Base-by-base conservation (phyloP, 2,113 vertebrate genomes). In the Embiotoca jacksoni region DNA sequence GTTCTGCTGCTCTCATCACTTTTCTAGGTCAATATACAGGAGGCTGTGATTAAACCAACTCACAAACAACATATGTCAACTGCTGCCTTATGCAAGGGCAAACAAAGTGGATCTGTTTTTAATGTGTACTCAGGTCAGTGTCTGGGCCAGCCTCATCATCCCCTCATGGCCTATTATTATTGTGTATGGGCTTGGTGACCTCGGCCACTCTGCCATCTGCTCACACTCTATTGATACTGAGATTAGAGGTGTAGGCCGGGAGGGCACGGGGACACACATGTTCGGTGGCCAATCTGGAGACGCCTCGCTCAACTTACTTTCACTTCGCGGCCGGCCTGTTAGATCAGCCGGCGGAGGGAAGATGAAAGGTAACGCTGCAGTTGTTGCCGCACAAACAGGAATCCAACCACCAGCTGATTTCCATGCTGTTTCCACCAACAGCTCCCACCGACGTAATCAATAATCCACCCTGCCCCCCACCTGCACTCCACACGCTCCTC, bases 11-110 rank as follows among this genome's bases (percentile, higher is more conserved):
- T 59, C 61, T 72, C 75, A 74, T 82, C 85, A 82, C 82, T 82
- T 90, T 92, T 90, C 81, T 83, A 84, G 91, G 91, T 91, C 91
- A 84, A 11, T 1, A 32, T 77, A 15, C 70, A 77, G 60, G 50
- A 61, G 57, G 31, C 37, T 61, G 73, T 36, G 57, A 74, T 89
- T 63, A 77, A 84, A 78, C 46, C 60, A 14, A 30, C 69, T 81
- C 77, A 71, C 86, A 89, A 83, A 90, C 86, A 87, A 86, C 91
- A 86, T 90, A 88, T 91, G 88, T 82, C 88, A 60, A 52, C 64
- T n/a, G 75, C 32, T 37, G 87, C 75, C 74, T 65, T n/a, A 63
- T 69, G 60, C 75, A 74, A 91, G 72, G 83, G 32, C 80, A 85
- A 85, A 90, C 85, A 87, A 58, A 89, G 81, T 55, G 53, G 80